Conservation (phyloP, 2,113 vertebrate genomes). For the Microtus montanus region DNA sequence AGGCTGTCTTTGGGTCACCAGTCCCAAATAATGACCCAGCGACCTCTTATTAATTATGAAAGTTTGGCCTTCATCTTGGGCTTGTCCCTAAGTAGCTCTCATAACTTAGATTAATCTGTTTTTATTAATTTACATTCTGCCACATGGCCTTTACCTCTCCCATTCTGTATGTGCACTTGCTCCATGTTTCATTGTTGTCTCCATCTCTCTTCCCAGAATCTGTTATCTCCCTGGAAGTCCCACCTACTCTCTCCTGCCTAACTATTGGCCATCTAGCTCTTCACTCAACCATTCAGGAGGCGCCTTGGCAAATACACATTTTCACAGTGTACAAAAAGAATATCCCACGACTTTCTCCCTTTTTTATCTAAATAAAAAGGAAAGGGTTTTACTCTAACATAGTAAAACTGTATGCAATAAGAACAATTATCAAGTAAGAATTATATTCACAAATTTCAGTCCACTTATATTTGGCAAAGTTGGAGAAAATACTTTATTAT, state of each 20-base stretch:
- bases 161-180: background rate
- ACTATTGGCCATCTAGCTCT: background rate
- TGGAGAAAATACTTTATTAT: too few relatives aligned
- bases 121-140: background rate
- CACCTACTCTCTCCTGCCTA: background rate
- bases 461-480: too few relatives aligned
- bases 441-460: too few relatives aligned
- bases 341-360: too few relatives aligned
- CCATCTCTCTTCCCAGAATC: background rate
- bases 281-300: too few relatives aligned
- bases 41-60: background rate
- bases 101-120: background rate
- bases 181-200: background rate
- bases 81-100: background rate
- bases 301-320: too few relatives aligned
- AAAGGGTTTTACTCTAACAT: too few relatives aligned
- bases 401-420: too few relatives aligned
- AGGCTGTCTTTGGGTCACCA: background rate
- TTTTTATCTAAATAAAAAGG: too few relatives aligned
- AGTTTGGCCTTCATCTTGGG: background rate
- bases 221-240: background rate
- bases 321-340: too few relatives aligned
- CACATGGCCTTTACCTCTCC: background rate
- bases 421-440: too few relatives aligned
- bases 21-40: background rate